These are phyloP conservation scores for Cryptocephalus primarius DNA, from an alignment of 2,888 invertebrate species.

Conservation along the genomic window DNA sequence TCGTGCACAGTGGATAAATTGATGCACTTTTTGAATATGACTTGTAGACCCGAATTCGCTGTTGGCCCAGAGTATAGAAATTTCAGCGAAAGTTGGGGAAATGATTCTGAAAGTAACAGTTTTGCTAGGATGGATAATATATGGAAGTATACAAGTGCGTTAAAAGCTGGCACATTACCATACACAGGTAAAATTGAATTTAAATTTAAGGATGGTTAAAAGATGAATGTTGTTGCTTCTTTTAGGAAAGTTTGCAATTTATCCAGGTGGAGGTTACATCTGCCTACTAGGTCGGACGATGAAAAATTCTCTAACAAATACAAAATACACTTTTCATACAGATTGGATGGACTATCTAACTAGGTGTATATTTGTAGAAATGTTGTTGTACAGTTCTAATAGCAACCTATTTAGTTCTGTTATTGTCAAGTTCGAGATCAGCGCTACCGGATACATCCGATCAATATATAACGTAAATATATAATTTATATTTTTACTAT, in stretches of 20 bases:
- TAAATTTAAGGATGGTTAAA: background rate
- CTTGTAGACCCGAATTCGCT: conserved; percentile 15
- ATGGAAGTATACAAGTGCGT: conserved; percentile 16
- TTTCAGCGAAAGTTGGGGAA: conserved; percentile 14
- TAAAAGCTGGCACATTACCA: conserved; percentile 10
- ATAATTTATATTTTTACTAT: no score
- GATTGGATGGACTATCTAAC: conserved; percentile 23
- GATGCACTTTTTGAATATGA: conserved; percentile 14
- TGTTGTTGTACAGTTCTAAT: conserved; percentile 23
- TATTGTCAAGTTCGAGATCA: conserved; percentile 21
- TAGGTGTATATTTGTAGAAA: conserved; percentile 23
- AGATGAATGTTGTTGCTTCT: background rate
- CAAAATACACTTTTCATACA: conserved; percentile 18
- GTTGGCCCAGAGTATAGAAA: conserved; percentile 6
- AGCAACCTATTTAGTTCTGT: conserved; percentile 24
- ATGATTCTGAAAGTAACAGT: conserved; percentile 1
- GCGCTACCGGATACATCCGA: conserved; percentile 20
- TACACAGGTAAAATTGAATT: conserved; percentile 10
- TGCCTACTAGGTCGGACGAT: conserved; percentile 21
- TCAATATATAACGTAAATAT: no score
- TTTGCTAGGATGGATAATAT: conserved; percentile 12
- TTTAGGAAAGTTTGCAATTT: conserved; percentile 8
- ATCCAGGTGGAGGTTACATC: conserved; percentile 26
- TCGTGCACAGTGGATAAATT: conserved; percentile 9
- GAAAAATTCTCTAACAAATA: conserved; percentile 21